Evolutionary conservation across 2,888 invertebrate genomes (phyloP), one percentile per base, ranked within the genome.

Genomic region (Gortyna flavago): DNA sequence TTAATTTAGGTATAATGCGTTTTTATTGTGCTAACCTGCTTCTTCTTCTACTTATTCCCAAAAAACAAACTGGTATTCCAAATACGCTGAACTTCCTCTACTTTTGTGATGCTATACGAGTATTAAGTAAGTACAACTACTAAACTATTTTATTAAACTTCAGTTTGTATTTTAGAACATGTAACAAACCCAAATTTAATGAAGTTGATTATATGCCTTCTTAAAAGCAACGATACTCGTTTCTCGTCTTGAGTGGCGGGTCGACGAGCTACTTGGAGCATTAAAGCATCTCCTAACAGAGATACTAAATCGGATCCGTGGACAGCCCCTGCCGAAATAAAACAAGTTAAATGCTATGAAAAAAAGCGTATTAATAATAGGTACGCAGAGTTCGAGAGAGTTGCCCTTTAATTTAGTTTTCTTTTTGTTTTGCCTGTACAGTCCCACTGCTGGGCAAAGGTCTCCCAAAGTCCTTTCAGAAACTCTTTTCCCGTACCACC

Each of bases 261-360:
- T 68, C 98, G 95, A 54, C 98, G 97, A 2, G 97, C 97, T 77
- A 98, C 95, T 94, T 98, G 97, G 85, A 97, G 97, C 90, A 97
- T 97, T 61, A 98, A 90, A 57, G 97, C 96, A 62, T 98, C 98
- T 8, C 98, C 98, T 85, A 98, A 95, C 44, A 98, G 91, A 54
- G 98, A 95, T 18, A 98, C 95, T 78, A 98, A 93, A 92, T 98
- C 98, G 0, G 97, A 97, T 9, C 98, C 97, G 85, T 98, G 97
- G 0, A 97, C 97, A n/a, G 97, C 97, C 75, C 98, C 98, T 97
- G 83, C 44, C 25, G 25, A 79, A 65, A 72, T 32, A 3, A 66
- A 76, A 77, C 13, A 77, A 35, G 18, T 35, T 48, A 59, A n/a
- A 32, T 59, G 38, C 7, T 32, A 29, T 35, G 18, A 7, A 59